phyloP scores from a whole-genome alignment of 53 echinoderm and acorn worm species.

The Arbacia lixula region DNA sequence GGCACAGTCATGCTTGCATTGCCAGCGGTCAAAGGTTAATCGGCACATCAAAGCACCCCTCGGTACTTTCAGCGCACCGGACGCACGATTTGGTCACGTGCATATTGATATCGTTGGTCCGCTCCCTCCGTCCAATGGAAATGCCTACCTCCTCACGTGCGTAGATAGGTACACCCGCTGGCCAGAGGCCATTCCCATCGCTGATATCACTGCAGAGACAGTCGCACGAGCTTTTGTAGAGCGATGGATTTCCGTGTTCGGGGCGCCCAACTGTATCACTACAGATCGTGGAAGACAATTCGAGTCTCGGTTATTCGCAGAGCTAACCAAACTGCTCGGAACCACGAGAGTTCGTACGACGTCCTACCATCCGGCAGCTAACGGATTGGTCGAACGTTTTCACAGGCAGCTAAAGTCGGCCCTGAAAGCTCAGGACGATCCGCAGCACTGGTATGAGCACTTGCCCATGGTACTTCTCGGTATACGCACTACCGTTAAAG shows the following conservation, averaged over 20 bases:
- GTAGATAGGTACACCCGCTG: no score
- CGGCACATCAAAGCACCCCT: conserved; percentile 63
- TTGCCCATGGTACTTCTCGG: conserved; percentile 55
- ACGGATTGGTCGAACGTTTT: conserved; percentile 63
- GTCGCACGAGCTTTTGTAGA: conserved; percentile 60
- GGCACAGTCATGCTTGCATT: conserved; percentile 61
- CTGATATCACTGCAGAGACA: conserved; percentile 68
- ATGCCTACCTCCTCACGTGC: no score
- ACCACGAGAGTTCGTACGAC: conserved; percentile 59
- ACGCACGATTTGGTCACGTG: conserved; percentile 62
- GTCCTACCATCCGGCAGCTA: conserved; percentile 63
- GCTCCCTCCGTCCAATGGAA: no score
- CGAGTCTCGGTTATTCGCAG: conserved; percentile 65
- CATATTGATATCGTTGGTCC: no score
- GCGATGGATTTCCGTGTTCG: conserved; percentile 62
- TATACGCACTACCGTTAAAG: conserved; percentile 46
- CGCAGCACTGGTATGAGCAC: conserved; percentile 34
- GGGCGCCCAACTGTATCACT: conserved; percentile 47
- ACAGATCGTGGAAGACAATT: conserved; percentile 72
- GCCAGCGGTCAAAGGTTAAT: conserved; percentile 65
- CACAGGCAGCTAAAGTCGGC: conserved; percentile 63
- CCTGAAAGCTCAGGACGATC: conserved; percentile 55
- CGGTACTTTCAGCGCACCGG: conserved; percentile 44
- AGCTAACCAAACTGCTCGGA: conserved; percentile 43
- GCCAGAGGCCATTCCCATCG: conserved; percentile 66